Conservation (phyloP, 2,888 invertebrate genomes). For the Asteroscopus sphinx region DNA sequence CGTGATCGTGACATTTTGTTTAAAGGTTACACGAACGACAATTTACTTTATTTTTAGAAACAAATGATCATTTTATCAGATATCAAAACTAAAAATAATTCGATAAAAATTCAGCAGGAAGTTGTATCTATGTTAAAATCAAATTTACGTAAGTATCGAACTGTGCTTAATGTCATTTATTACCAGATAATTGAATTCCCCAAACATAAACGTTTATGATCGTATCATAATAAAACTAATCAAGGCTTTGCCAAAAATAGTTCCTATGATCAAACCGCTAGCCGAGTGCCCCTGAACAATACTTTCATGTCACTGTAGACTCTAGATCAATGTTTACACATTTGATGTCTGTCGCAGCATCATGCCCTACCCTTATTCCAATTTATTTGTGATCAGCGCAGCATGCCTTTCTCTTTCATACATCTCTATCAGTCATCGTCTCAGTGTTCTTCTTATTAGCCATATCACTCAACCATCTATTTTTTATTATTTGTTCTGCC, state of each 20-base stretch:
- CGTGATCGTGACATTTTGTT: neutral
- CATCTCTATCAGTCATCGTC: too few relatives aligned
- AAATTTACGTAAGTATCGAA: conserved; percentile 10
- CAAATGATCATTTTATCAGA: conserved; percentile 20
- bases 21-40: neutral
- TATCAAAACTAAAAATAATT: conserved; percentile 15
- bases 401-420: too few relatives aligned
- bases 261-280: neutral
- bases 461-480: too few relatives aligned
- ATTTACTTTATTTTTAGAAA: conserved; percentile 32
- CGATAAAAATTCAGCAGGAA: conserved; percentile 14
- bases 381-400: too few relatives aligned
- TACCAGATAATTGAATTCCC: neutral
- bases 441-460: too few relatives aligned
- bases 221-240: conserved; percentile 15
- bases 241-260: neutral
- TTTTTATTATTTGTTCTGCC: too few relatives aligned
- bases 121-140: conserved; percentile 6
- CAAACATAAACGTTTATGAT: conserved; percentile 17
- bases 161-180: conserved; percentile 15
- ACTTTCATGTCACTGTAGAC: too few relatives aligned
- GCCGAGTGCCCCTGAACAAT: too few relatives aligned
- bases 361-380: too few relatives aligned
- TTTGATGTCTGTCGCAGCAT: too few relatives aligned
- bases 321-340: too few relatives aligned